A percentile compares a stretch with the other conserved stretches of the same genome.
phyloP scores from a whole-genome alignment of 2,113 vertebrate species.

The Catharus fuscescens region DNA sequence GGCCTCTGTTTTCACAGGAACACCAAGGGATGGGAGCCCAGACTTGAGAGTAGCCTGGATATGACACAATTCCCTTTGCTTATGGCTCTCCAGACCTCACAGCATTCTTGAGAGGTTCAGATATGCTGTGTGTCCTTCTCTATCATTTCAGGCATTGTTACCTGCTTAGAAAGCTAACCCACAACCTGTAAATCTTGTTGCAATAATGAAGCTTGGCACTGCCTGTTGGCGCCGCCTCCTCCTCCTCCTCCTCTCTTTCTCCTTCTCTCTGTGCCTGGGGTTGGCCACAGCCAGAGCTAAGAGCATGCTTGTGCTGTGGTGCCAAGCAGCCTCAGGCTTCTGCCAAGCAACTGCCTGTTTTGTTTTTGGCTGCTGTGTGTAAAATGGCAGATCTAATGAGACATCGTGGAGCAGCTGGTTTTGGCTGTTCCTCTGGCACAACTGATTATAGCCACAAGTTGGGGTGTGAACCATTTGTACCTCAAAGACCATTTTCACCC shows the following conservation, averaged over 20 bases:
- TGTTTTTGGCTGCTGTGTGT: constrained; percentile 57
- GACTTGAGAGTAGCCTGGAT: background rate
- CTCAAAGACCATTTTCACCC: constrained; percentile 46
- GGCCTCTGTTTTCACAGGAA: background rate
- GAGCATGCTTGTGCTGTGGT: constrained; percentile 37
- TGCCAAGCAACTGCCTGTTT: constrained; percentile 67
- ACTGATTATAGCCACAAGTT: constrained; percentile 53
- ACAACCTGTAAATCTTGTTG: constrained; percentile 49
- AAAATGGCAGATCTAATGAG: constrained; percentile 73
- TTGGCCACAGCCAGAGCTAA: constrained; percentile 22
- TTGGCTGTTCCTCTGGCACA: constrained; percentile 67
- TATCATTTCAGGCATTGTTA: background rate
- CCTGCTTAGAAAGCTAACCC: constrained; percentile 30
- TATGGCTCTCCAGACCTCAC: background rate
- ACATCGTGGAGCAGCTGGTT: constrained; percentile 68
- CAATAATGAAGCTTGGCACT: constrained; percentile 37
- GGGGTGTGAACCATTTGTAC: background rate
- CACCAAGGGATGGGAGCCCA: background rate
- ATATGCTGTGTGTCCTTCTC: background rate
- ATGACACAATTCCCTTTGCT: background rate
- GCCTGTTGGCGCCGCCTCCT: background rate
- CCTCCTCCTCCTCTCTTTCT: constrained; percentile 11
- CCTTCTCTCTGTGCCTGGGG: constrained; percentile 19
- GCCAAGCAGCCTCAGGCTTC: constrained; percentile 62
- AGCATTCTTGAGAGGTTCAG: background rate